phyloP scores from a whole-genome alignment of 92 coral and sea anemone species.

The Chrysogorgia sp. region DNA sequence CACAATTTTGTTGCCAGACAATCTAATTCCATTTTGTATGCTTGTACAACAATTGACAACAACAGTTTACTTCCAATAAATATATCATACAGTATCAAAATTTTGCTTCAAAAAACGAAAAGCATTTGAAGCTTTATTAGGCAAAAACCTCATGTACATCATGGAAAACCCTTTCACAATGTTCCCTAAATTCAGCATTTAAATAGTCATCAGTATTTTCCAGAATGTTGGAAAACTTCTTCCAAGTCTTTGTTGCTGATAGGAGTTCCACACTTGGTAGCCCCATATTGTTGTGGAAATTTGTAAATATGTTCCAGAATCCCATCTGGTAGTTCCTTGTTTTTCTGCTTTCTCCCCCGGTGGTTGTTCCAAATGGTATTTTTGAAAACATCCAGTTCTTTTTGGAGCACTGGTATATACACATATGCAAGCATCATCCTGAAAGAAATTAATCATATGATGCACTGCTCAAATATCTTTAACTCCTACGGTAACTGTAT shows the following conservation, averaged over 20 bases:
- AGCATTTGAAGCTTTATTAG: slow-evolving; percentile 9
- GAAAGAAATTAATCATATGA: background rate
- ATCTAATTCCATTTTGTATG: too few relatives aligned
- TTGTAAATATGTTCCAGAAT: slow-evolving; percentile 34
- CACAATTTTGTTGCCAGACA: too few relatives aligned
- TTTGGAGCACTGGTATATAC: slow-evolving; percentile 26
- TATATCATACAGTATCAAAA: background rate
- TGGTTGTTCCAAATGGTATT: slow-evolving; percentile 37
- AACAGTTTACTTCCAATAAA: too few relatives aligned
- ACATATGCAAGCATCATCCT: slow-evolving; percentile 38
- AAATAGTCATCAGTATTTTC: slow-evolving; percentile 1
- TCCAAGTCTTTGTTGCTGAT: background rate
- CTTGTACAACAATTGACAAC: too few relatives aligned
- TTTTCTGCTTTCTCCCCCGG: slow-evolving; percentile 15
- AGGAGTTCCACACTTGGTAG: slow-evolving; percentile 10
- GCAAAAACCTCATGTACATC: slow-evolving; percentile 2
- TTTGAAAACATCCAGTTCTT: slow-evolving; percentile 21
- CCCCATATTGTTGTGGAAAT: slow-evolving; percentile 14
- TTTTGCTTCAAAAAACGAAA: slow-evolving; percentile 6
- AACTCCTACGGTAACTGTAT: too few relatives aligned
- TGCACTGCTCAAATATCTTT: too few relatives aligned
- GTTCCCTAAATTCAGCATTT: background rate
- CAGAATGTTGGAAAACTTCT: slow-evolving; percentile 16
- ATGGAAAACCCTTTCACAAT: slow-evolving; percentile 6
- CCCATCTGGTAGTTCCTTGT: slow-evolving; percentile 33